These are phyloP conservation scores for Chaetura pelagica DNA, from an alignment of 2,113 vertebrate species.

Conservation along the genomic window DNA sequence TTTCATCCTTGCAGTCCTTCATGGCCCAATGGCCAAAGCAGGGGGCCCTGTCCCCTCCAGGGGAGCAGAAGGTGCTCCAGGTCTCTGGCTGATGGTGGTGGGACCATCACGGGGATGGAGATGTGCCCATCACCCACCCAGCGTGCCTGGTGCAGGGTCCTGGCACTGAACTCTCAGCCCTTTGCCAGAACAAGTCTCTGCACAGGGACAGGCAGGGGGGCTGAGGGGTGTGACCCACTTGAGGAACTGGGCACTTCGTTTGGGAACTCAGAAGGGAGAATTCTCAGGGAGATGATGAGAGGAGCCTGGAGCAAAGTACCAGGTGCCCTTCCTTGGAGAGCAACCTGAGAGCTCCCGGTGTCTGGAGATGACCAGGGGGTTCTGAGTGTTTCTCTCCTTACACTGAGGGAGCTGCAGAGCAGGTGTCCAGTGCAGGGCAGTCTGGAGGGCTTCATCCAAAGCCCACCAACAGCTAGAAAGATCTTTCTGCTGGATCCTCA, in stretches of 20 bases:
- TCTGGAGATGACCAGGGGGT: fast-evolving
- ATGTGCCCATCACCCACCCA: fast-evolving
- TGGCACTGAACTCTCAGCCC: fast-evolving
- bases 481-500: fast-evolving
- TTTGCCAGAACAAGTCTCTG: neutral
- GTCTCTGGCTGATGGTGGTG: fast-evolving
- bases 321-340: neutral
- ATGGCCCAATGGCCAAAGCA: neutral
- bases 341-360: fast-evolving
- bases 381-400: fast-evolving
- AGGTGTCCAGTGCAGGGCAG: neutral
- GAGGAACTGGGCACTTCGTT: fast-evolving
- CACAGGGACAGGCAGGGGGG: neutral
- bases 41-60: neutral
- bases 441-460: neutral
- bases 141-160: fast-evolving
- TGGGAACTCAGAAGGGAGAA: fast-evolving
- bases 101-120: neutral
- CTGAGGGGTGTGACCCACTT: fast-evolving
- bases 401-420: neutral
- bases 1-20: neutral
- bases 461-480: fast-evolving
- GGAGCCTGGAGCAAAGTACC: neutral
- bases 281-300: fast-evolving
- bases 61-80: neutral